Evolutionary conservation across 2,113 vertebrate species (phyloP), one percentile per base, ranked within the genome.

Genomic region (Notiomystis cincta): DNA sequence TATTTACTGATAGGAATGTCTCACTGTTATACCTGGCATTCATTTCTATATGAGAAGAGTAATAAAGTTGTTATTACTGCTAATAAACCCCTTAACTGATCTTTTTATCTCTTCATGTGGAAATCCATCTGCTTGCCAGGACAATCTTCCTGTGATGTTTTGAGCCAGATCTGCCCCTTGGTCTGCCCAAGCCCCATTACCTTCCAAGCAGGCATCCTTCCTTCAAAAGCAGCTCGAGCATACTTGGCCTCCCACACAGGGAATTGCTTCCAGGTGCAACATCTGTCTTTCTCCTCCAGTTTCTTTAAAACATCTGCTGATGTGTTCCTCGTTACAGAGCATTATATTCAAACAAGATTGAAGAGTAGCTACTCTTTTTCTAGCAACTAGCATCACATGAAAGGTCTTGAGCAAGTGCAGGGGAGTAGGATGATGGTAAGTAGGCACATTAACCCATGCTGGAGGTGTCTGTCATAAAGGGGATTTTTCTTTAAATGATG

Each of bases 301-400:
- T 75, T 71, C 62, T 72, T 76, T 47, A 42, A 94, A 94, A 69
- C 50, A 60, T 47, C 62, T 86, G 66, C 44, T 89, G 35, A 72
- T 66, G 16, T 47, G 11, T 60, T 89, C 11, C 24, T 83, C 4
- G 0, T 69, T 65, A 69, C 12, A 73, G 50, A 83, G 33, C 27
- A 65, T 35, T 80, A 27, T 40, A 64, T 16, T 60, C 21, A 48
- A 82, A 66, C 12, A 30, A 38, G 30, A n/a, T 0, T 35, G 50
- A 83, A 72, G 19, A 31, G 12, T 20, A 50, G 35, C 13, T 35
- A 15, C 3, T 56, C 16, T 18, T 64, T 86, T 69, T 44, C 57
- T 38, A 69, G 77, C 37, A 45, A 47, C 28, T 65, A 45, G 9
- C 25, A 50, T 57, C 37, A 65, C 30, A 15, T 51, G 45, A 78